phyloP scores from a whole-genome alignment of 2,888 invertebrate genomes.

The Plusia festucae region DNA sequence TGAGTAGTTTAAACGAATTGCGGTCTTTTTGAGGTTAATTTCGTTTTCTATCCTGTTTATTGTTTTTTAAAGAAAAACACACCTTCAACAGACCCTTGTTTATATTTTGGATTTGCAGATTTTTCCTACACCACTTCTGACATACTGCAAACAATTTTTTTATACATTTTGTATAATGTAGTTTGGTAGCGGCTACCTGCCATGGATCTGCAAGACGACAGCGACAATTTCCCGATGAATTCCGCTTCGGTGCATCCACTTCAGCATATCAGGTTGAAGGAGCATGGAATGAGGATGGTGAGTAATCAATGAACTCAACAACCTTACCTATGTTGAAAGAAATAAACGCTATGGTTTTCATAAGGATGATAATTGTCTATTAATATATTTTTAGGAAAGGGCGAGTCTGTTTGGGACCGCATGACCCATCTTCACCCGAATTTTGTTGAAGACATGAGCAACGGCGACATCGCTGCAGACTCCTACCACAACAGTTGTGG shows the following conservation, averaged over 20 bases:
- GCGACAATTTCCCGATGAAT: conserved; percentile 72
- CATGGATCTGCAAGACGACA: conserved; percentile 46
- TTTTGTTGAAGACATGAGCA: conserved; percentile 73
- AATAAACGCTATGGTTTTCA: too few relatives aligned
- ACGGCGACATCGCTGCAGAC: conserved; percentile 90
- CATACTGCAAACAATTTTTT: neutral
- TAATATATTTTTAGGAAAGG: conserved; percentile 63
- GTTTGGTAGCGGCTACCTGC: conserved; percentile 45
- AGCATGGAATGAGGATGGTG: conserved; percentile 76
- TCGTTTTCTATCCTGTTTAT: too few relatives aligned
- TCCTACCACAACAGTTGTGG: conserved; percentile 90
- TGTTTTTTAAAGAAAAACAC: too few relatives aligned
- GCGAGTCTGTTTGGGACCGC: conserved; percentile 75
- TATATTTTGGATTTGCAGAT: neutral
- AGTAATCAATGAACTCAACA: conserved; percentile 11
- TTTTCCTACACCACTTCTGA: neutral
- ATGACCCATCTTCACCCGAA: conserved; percentile 69
- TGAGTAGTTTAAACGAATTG: too few relatives aligned
- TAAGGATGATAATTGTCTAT: neutral
- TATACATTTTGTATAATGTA: conserved; percentile 11
- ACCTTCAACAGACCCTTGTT: too few relatives aligned
- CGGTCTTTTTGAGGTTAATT: too few relatives aligned
- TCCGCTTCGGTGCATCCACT: conserved; percentile 75
- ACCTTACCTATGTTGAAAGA: too few relatives aligned
- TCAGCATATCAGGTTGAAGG: conserved; percentile 78